Conservation (phyloP, 2,113 vertebrate genomes). For the Piprites chloris region DNA sequence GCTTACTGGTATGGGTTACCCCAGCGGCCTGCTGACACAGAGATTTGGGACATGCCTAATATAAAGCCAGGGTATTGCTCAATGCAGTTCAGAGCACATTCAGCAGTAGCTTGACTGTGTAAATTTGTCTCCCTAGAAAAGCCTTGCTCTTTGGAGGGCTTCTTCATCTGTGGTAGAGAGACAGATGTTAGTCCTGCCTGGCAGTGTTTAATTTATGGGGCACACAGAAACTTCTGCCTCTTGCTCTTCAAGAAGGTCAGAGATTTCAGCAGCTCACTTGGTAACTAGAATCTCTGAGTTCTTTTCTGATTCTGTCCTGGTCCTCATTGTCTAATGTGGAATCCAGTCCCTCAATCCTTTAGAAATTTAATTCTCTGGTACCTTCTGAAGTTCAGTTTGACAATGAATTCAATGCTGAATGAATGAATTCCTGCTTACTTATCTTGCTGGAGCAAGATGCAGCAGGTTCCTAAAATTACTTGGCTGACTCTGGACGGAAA, state of each 20-base stretch:
- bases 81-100: background rate
- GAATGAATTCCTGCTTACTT: background rate
- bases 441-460: background rate
- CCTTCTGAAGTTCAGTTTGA: conserved; percentile 1
- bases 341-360: background rate
- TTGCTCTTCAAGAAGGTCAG: background rate
- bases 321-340: background rate
- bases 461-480: conserved; percentile 17
- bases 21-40: background rate
- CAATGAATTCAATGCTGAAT: background rate
- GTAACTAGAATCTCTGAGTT: background rate
- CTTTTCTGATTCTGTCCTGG: background rate
- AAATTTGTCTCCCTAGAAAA: background rate
- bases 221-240: background rate
- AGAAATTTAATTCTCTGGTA: conserved; percentile 4
- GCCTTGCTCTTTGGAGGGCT: accelerated
- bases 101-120: background rate
- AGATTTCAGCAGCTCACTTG: background rate
- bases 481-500: background rate
- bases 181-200: background rate
- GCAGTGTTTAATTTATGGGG: background rate
- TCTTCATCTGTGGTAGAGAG: background rate
- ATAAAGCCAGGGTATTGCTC: background rate
- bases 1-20: background rate
- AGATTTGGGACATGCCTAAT: background rate